Base-by-base conservation (phyloP, 2,888 invertebrate species). In the Drosophila neotestacea region DNA sequence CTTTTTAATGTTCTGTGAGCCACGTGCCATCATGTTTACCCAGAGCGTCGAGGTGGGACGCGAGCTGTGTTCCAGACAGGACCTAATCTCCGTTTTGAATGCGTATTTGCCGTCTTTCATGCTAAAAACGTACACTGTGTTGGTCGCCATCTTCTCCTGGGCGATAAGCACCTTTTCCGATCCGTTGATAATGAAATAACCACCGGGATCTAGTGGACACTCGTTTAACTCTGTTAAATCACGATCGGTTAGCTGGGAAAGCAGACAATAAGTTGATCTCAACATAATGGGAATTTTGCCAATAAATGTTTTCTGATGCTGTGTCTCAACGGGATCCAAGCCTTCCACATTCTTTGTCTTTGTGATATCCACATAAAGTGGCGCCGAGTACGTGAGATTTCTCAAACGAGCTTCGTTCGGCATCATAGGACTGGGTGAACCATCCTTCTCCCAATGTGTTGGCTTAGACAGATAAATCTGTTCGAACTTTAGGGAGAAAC, bases 361-460 rank as follows among this genome's bases (percentile, higher is more conserved):
- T 0, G 98, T 98, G 68, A 99, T 99, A 92, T 99, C 99, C 0
- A 99, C 99, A 93, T 99, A 99, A 0, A 99, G 94, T 0, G 99
- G 99, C 0, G 99, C 99, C 0, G 99, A 99, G 93, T 99, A 99
- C 0, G 99, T 99, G 42, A 99, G 94, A 93, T 99, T 99, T 66
- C 99, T 94, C 59, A 99, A 94, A 72, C 99, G 95, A 4, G 99
- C 99, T 93, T 99, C 99, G 91, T 99, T 99, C 0, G 99, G 99
- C 98, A 99, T 99, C 99, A 99, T 99, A 67, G 99, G 98, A 65
- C 98, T 97, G 11, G 99, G 99, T 0, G 99, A 98, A 91, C 99
- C 99, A 94, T 99, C 99, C 93, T 99, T 99, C 93, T 99, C 99
- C 99, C 99, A 99, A 94, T 99, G 99, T 6, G 99, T 99, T 2